Base-by-base conservation (phyloP, 2,797 vertebrate species). In the Lepidocolaptes lacrymiger region DNA sequence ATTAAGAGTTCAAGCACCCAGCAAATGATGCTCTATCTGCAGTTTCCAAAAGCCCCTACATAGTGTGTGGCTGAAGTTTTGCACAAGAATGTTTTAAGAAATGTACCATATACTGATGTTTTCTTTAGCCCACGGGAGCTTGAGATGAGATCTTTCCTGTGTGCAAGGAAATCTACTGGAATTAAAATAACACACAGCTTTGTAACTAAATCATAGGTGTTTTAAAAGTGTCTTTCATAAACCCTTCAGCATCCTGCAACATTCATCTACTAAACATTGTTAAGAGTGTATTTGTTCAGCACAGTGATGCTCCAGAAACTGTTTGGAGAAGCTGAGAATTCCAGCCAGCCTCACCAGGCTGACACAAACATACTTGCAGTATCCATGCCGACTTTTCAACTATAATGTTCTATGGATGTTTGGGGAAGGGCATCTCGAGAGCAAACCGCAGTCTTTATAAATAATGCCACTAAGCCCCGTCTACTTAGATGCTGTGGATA, bases 21-120 rank as follows among this genome's bases (percentile, higher is more conserved):
- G 52, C 58, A 81, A 58, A 81, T 16, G 30, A 48, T 58, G 55
- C 32, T 93, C 66, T 66, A 10, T 51, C 36, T 90, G 52, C 37
- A 37, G 36, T 85, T 93, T 90, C n/a, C 12, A 52, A 44, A 49
- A 82, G 19, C 2, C 21, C 17, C 48, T 61, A 3, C 22, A 20
- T 23, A 43, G 55, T 62, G 67, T 76, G 55, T 68, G 78, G 64
- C 39, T 83, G 78, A 96, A 96, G 88, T 96, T 93, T 80, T 81
- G n/a, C 22, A 56, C 39, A 28, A 80, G 56, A 36, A 26, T 63
- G 32, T 69, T 63, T 7, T 52, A 52, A 63, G 54, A 91, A 80
- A 68, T 22, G 32, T 18, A n/a, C 43, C 6, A 27, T 9, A 8
- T 66, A 64, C 52, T 62, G 88, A 56, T 77, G 75, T 87, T 59